Percentiles rank a stretch among this genome's conserved stretches.
Evolutionary conservation across 2,888 invertebrate species (phyloP).

Genomic region (Timandra comae): DNA sequence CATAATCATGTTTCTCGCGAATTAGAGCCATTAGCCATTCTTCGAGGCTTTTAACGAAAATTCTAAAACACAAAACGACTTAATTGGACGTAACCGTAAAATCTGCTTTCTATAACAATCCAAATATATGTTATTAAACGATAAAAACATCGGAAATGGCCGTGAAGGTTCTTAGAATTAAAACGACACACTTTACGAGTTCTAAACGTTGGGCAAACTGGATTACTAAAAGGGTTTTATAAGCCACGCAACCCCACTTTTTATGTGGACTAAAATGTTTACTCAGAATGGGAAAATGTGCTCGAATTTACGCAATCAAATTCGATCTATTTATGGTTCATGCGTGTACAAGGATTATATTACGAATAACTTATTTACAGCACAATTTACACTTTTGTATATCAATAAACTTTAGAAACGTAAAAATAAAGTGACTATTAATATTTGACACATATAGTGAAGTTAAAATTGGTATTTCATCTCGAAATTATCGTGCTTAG

Average conservation of each 20-base stretch:
- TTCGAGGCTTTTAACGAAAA: no score
- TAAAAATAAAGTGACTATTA: no score
- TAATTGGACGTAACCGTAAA: slow-evolving; percentile 4
- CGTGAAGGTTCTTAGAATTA: slow-evolving; percentile 25
- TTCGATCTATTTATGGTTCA: slow-evolving; percentile 13
- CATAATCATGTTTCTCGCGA: no score
- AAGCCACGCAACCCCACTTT: slow-evolving; percentile 26
- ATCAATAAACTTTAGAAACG: no score
- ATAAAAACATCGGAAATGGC: slow-evolving; percentile 21
- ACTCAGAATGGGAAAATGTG: slow-evolving; percentile 17
- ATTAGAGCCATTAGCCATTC: no score
- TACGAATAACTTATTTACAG: no score
- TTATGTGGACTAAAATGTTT: slow-evolving; percentile 32
- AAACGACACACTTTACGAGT: slow-evolving; percentile 27
- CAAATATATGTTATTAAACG: slow-evolving; percentile 32
- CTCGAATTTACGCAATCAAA: slow-evolving; percentile 19
- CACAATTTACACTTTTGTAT: no score
- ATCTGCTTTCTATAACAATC: slow-evolving; percentile 19
- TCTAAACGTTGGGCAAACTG: slow-evolving; percentile 25
- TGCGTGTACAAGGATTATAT: slow-evolving; percentile 8
- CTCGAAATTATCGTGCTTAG: no score
- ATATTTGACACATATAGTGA: no score
- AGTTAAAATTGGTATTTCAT: no score
- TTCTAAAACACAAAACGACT: slow-evolving; percentile 8
- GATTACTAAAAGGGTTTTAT: slow-evolving; percentile 33